These are phyloP conservation scores for Toxotes jaculatrix DNA, from an alignment of 2,113 vertebrate genomes.

Conservation along the genomic window DNA sequence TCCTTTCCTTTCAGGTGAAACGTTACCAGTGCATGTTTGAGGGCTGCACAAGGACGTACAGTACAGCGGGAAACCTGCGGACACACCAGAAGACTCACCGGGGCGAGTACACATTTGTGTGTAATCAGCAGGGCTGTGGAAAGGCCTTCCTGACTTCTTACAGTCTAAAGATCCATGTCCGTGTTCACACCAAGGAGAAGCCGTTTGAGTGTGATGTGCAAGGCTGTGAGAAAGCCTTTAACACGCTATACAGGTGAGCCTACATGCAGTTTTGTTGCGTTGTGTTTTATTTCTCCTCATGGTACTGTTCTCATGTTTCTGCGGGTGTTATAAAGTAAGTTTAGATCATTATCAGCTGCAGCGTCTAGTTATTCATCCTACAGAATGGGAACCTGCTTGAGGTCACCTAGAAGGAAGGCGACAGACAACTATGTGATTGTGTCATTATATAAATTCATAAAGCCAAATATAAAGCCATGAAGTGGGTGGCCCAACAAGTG, in stretches of 20 bases:
- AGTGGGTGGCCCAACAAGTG: neutral
- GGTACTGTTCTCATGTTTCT: neutral
- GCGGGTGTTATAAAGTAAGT: neutral
- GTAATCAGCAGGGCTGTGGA: conserved; percentile 97
- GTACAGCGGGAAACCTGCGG: conserved; percentile 97
- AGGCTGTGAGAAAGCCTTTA: conserved; percentile 98
- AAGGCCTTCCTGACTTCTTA: conserved; percentile 99
- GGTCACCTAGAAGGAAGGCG: too few species aligned
- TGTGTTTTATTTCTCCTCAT: neutral
- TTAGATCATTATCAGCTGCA: neutral
- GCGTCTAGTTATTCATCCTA: neutral
- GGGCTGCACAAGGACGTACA: conserved; percentile 97
- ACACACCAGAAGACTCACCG: conserved; percentile 98
- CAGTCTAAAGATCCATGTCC: conserved; percentile 98
- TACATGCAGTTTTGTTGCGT: neutral
- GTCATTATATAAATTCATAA: neutral
- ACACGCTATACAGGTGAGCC: conserved; percentile 94
- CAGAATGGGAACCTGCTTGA: too few species aligned
- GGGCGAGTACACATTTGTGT: conserved; percentile 98
- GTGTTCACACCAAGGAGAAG: conserved; percentile 99
- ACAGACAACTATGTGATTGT: neutral
- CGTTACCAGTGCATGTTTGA: conserved; percentile 98
- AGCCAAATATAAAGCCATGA: neutral
- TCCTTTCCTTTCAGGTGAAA: conserved; percentile 87
- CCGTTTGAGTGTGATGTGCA: conserved; percentile 98